Evolutionary conservation across 1,140 invertebrate species (phyloP), one percentile per base, ranked within the genome.

Genomic region (Antheraea mylitta): DNA sequence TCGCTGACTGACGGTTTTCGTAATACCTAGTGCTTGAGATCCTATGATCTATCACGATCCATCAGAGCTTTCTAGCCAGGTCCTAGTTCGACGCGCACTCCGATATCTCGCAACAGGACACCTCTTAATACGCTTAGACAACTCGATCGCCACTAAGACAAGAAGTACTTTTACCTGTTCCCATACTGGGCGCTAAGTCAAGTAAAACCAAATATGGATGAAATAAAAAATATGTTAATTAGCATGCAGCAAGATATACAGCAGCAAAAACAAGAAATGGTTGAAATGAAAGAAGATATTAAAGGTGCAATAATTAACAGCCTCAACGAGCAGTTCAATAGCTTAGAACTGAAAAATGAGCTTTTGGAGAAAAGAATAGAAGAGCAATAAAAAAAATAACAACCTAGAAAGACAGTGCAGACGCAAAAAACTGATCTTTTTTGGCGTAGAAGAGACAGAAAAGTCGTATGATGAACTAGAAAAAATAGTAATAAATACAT

Each of bases 201-300:
- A 30, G 22, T 30, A 30, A 2, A 30, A 30, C 22, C 4, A 30
- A 30, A 30, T 30, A 76, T 80, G 76, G 78, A 80, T 2, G 74
- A 76, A 71, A 66, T 80, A 45, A 80, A 78, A 71, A 68, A 71
- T 60, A 69, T 80, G 64, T 64, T 80, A 67, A 8, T 73, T 18
- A 67, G 16, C 10, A 76, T 79, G 69, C 69, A 79, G 48, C 61
- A 76, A 64, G 74, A 78, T 48, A 72, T 78, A n/a, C 74, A 69
- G 11, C 75, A 77, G 58, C 74, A 77, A 71, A 77, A 78, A 73
- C 63, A 73, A 74, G 72, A 81, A 18, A 79, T 81, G 75, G 6
- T 72, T 58, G 70, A 79, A 4, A 81, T 79, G 73, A 77, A 79
- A 69, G 72, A 76, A 59, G 73, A 79, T 42, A 82, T 77, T 38